phyloP scores from a whole-genome alignment of 1,140 invertebrate genomes.

The Hyles vespertilio region DNA sequence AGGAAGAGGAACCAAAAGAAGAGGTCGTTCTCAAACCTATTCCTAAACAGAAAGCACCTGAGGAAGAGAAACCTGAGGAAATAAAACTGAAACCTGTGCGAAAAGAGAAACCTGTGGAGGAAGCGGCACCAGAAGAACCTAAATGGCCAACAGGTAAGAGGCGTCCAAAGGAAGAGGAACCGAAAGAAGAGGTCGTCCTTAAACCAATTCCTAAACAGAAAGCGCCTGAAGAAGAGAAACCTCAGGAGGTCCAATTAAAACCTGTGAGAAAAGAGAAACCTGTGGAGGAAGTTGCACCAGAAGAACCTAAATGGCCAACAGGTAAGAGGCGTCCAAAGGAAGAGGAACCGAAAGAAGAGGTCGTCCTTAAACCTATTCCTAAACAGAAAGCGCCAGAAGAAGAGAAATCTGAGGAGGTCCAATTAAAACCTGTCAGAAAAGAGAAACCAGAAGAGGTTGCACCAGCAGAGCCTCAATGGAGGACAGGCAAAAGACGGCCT shows the following conservation, averaged over 20 bases:
- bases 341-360: slow-evolving; percentile 19
- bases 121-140: slow-evolving; percentile 53
- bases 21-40: slow-evolving; percentile 49
- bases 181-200: slow-evolving; percentile 50
- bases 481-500: slow-evolving; percentile 11
- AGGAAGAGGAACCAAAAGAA: slow-evolving; percentile 30
- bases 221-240: slow-evolving; percentile 17
- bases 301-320: slow-evolving; percentile 14
- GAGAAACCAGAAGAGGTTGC: slow-evolving; percentile 15
- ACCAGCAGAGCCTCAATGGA: slow-evolving; percentile 15
- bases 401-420: slow-evolving; percentile 12
- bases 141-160: slow-evolving; percentile 59
- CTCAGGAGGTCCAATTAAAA: slow-evolving; percentile 9
- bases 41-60: slow-evolving; percentile 6
- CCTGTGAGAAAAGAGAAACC: slow-evolving; percentile 8
- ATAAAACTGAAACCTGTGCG: slow-evolving; percentile 53
- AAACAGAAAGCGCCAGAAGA: slow-evolving; percentile 15
- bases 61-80: slow-evolving; percentile 18
- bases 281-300: slow-evolving; percentile 10
- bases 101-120: slow-evolving; percentile 45
- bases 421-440: slow-evolving; percentile 10
- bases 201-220: slow-evolving; percentile 26
- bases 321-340: slow-evolving; percentile 10
- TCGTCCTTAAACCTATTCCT: slow-evolving; percentile 13
- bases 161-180: slow-evolving; percentile 48